Base-by-base conservation (phyloP, 2,113 vertebrate species). In the Mormyrus iriodes region DNA sequence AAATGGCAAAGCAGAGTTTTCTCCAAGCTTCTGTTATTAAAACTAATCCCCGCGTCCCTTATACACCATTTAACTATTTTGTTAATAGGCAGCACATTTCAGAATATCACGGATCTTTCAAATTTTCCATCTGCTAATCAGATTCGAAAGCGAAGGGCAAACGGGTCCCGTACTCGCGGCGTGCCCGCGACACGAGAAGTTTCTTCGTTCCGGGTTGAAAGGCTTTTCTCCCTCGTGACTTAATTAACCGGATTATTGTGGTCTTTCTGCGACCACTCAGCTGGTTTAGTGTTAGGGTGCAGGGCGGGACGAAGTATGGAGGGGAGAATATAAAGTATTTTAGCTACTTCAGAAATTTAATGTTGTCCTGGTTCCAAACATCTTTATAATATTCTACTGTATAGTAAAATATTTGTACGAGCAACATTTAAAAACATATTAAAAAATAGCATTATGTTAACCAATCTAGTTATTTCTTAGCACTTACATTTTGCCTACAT, bases 171-270 rank as follows among this genome's bases (percentile, higher is more conserved):
- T 92, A 93, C 94, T 94, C 91, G 92, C 93, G 93, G 93, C 92
- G 93, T 93, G 92, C 93, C 89, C 91, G 92, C 76, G 31, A 91
- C 88, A 93, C 95, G 93, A 95, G 95, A 95, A 92, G 94, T 94
- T 94, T 51, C 90, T 89, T 31, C 69, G 89, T 95, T 96, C 96
- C 94, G 93, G 95, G 90, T 94, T 96, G 96, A 97, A 96, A 95
- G 95, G 92, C 94, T 95, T 90, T 92, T 85, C 91, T 98, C 98
- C 98, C 98, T 92, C 85, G 97, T 96, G 98, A 95, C 96, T 98
- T 97, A 98, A 98, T 99, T 98, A 99, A 97, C 95, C 91, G 96
- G 97, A 98, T 99, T 99, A 98, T 98, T 97, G 97, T 96, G 95
- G 94, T 97, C 93, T 97, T 96, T 95, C 92, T 94, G 49, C 95